A percentile compares a stretch with the other conserved stretches of the same genome.
Evolutionary conservation across 2,888 invertebrate genomes (phyloP).

Genomic region (Polyommatus iphigenia): DNA sequence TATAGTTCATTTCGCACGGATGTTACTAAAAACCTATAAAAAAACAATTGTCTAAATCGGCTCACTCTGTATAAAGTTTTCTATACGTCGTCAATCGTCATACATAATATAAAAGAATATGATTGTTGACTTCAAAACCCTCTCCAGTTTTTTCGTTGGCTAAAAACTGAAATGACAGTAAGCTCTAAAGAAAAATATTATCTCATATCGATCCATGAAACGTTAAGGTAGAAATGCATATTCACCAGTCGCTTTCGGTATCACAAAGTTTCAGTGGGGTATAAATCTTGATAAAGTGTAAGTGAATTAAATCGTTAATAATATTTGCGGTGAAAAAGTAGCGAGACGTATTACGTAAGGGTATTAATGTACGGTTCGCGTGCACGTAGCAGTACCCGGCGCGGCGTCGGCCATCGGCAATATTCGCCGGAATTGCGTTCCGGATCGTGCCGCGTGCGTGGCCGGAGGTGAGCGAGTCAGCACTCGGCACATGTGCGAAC

Average conservation of each 20-base stretch:
- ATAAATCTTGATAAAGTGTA: constrained; percentile 25
- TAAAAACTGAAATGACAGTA: not conserved
- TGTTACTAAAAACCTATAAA: too few species aligned
- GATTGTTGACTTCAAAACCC: not conserved
- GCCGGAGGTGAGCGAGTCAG: constrained; percentile 52
- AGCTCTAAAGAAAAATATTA: constrained; percentile 1
- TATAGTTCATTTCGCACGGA: too few species aligned
- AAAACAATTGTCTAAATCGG: too few species aligned
- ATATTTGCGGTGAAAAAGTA: constrained; percentile 25
- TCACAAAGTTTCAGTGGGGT: constrained; percentile 13
- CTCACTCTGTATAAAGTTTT: too few species aligned
- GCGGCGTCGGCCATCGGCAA: constrained; percentile 34
- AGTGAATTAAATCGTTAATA: constrained; percentile 31
- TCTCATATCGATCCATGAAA: constrained; percentile 6
- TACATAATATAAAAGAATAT: too few species aligned
- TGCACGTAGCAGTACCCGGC: constrained; percentile 32
- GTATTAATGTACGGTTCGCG: constrained; percentile 38
- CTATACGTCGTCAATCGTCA: too few species aligned
- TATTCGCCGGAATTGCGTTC: constrained; percentile 44
- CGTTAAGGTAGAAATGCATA: constrained; percentile 16
- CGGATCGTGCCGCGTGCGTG: constrained; percentile 45
- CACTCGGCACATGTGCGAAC: constrained; percentile 65
- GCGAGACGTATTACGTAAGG: constrained; percentile 26
- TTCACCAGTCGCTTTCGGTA: constrained; percentile 9
- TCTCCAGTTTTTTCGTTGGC: not conserved